Evolutionary conservation across 2,888 invertebrate species (phyloP).

Genomic region (Hoplodrina ambigua): DNA sequence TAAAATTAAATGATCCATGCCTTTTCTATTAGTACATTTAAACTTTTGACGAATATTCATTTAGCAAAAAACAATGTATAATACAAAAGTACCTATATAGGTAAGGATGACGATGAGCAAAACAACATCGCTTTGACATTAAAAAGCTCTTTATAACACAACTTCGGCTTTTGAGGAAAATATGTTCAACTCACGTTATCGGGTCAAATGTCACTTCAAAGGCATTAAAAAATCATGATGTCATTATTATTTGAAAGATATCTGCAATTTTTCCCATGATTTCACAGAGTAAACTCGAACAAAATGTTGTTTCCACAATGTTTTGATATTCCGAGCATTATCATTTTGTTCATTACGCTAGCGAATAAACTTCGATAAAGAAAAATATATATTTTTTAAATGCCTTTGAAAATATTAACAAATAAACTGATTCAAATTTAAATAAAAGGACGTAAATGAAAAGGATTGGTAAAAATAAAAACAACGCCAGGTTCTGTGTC

Average conservation of each 20-base stretch:
- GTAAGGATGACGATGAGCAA: conserved; percentile 32
- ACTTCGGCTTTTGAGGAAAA: conserved; percentile 24
- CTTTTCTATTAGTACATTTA: not conserved
- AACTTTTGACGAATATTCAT: conserved; percentile 54
- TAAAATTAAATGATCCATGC: not conserved
- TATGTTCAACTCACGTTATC: conserved; percentile 4
- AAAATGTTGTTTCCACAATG: not conserved
- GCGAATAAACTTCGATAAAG: not conserved
- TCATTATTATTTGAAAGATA: not conserved
- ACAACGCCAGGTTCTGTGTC: not conserved
- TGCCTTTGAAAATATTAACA: conserved; percentile 28
- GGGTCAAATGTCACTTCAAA: conserved; percentile 69
- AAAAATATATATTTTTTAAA: conserved; percentile 17
- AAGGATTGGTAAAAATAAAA: conserved; percentile 17
- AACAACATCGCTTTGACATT: conserved; percentile 58
- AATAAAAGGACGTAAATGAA: conserved; percentile 30
- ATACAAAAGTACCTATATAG: conserved; percentile 1
- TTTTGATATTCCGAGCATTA: not conserved
- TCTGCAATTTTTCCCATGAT: not conserved
- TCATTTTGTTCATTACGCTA: not conserved
- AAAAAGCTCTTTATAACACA: conserved; percentile 42
- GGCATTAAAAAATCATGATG: conserved; percentile 29
- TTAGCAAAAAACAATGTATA: conserved; percentile 36
- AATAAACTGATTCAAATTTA: conserved; percentile 16
- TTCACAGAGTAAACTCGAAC: not conserved